Percentiles rank a stretch among this genome's conserved stretches.
Evolutionary conservation across 2,797 vertebrate species (phyloP).

Genomic region (Euthynnus affinis): DNA sequence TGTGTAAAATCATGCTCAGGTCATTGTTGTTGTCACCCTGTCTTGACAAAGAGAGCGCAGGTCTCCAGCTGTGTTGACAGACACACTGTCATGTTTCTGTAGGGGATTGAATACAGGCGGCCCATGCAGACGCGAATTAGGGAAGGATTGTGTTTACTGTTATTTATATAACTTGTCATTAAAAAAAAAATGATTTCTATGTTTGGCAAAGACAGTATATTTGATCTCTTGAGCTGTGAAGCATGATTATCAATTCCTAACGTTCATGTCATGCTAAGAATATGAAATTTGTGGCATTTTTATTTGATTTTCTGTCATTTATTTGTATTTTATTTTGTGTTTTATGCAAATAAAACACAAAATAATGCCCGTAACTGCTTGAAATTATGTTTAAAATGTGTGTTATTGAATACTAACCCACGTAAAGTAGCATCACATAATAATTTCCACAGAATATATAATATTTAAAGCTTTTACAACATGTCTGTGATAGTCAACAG

Average conservation of each 20-base stretch:
- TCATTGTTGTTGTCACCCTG: constrained; percentile 74
- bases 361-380: neutral
- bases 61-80: constrained; percentile 79
- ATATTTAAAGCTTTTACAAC: neutral
- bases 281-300: constrained; percentile 35
- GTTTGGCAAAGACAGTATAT: neutral
- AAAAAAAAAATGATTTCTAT: neutral
- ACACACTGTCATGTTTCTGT: constrained; percentile 72
- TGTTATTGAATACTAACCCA: neutral
- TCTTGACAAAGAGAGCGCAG: constrained; percentile 77
- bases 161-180: constrained; percentile 15
- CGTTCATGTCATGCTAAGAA: neutral
- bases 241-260: constrained; percentile 13
- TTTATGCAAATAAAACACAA: constrained; percentile 9
- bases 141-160: constrained; percentile 38
- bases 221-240: neutral
- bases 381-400: neutral
- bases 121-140: constrained; percentile 36
- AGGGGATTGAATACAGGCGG: constrained; percentile 46
- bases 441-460: neutral
- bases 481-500: neutral
- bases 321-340: neutral
- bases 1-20: constrained; percentile 52
- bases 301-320: neutral
- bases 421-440: constrained; percentile 11